Evolutionary conservation across 1,140 invertebrate genomes (phyloP).

Genomic region (Drosophila seguyi): DNA sequence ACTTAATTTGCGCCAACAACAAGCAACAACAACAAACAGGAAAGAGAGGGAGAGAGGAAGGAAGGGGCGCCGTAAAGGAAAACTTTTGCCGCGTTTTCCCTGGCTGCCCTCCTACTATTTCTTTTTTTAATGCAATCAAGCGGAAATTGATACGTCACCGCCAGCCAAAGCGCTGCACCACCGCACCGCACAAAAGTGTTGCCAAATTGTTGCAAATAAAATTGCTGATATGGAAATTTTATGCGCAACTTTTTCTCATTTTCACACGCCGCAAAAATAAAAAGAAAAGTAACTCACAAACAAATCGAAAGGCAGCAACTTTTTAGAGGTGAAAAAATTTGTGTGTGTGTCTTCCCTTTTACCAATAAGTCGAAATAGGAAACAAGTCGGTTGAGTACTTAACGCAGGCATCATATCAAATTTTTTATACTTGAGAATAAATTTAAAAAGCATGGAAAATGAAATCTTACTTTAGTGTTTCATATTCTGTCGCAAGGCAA

Average conservation of each 20-base stretch:
- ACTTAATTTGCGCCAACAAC: conserved; percentile 76
- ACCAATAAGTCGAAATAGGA: neutral
- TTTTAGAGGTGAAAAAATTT: neutral
- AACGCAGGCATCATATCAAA: neutral
- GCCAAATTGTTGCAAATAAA: conserved; percentile 83
- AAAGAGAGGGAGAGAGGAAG: neutral
- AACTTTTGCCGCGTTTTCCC: conserved; percentile 45
- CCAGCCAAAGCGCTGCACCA: conserved; percentile 40
- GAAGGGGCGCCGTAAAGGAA: conserved; percentile 13
- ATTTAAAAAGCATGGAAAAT: neutral
- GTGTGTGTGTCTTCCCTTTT: neutral
- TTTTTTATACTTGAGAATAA: neutral
- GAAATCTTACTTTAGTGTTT: neutral
- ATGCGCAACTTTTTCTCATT: conserved; percentile 61
- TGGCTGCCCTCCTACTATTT: conserved; percentile 11
- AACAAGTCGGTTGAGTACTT: neutral
- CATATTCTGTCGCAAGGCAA: conserved; percentile 7
- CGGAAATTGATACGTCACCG: conserved; percentile 82
- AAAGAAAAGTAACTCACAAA: neutral
- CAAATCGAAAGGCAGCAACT: conserved; percentile 14
- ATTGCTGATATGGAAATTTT: conserved; percentile 82
- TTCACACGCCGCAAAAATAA: conserved; percentile 23
- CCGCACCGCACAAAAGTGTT: conserved; percentile 60
- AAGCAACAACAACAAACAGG: neutral
- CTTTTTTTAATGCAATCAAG: conserved; percentile 79